Evolutionary conservation across 2,797 vertebrate genomes (phyloP), one percentile per base, ranked within the genome.

Genomic region (Salmo trutta): DNA sequence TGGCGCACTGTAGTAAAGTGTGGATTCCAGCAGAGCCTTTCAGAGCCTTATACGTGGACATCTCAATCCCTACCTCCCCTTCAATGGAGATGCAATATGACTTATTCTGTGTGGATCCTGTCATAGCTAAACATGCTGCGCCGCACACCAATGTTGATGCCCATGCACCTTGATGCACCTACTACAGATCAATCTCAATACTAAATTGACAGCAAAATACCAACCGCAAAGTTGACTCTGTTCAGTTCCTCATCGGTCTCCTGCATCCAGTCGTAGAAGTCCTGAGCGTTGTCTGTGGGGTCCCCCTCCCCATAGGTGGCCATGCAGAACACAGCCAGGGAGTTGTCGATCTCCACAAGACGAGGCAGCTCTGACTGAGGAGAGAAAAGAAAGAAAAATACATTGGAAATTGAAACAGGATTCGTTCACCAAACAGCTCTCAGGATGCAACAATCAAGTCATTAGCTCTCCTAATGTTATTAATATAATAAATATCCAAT

Each of bases 181-280:
- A 14, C 51, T 10, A 51, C 27, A 29, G n/a, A 12, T 4, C 5
- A 15, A 21, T 27, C 16, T 15, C 19, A 4, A n/a, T 24, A 76
- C 66, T 21, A 1, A 14, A 68, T 52, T 24, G 24, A n/a, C 10
- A 29, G 17, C 33, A 29, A 47, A 19, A 69, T 31, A 90, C 94
- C 90, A 73, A 95, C 96, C 6, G 95, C 92, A 5, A 86, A 96
- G 0, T 93, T 93, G 54, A 96, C 88, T 17, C 95, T 95, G 0
- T 92, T 89, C 2, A 96, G 88, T 81, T 94, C 93, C 0, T 84
- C n/a, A 0, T 95, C 93, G 0, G 95, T 82, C 79, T 94, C 94
- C 78, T 96, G 95, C 36, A 96, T 88, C 95, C 95, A 96, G 83
- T 96, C 95, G 0, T 95, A 96, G 91, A 96, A 96, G 83, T 96